Percentiles rank a stretch among this genome's conserved stretches.
Evolutionary conservation across 2,113 vertebrate genomes (phyloP).

Genomic region (Meles meles): DNA sequence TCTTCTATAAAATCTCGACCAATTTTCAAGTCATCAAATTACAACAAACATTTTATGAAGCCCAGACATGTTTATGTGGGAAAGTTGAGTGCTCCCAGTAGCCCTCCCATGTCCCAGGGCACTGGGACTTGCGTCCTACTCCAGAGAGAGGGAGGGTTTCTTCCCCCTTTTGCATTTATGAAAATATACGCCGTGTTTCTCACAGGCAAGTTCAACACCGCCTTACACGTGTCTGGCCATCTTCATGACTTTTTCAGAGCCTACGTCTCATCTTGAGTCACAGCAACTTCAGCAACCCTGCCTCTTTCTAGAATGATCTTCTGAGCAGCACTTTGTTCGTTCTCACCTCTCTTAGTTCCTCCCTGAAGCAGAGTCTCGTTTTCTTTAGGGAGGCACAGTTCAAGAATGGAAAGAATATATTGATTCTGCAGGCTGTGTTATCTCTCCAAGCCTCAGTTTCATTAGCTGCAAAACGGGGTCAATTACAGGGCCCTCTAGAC

Average conservation of each 20-base stretch:
- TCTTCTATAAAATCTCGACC: not conserved
- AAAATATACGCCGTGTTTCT: not conserved
- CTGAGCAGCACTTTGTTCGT: not conserved
- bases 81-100: not conserved
- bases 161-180: not conserved
- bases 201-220: not conserved
- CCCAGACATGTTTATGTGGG: not conserved
- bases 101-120: not conserved
- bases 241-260: not conserved
- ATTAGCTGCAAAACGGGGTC: not conserved
- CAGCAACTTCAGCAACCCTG: not conserved
- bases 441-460: not conserved
- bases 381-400: not conserved
- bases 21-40: not conserved
- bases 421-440: not conserved
- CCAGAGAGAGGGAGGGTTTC: accelerated
- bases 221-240: not conserved
- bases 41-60: not conserved
- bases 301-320: not conserved
- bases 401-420: not conserved
- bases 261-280: not conserved
- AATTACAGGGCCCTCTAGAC: not conserved
- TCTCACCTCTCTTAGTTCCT: not conserved
- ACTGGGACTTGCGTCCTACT: not conserved
- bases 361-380: not conserved